Percentiles rank a stretch among this genome's conserved stretches.
Evolutionary conservation across 1,140 invertebrate genomes (phyloP).

Genomic region (Monochamus saltuarius): DNA sequence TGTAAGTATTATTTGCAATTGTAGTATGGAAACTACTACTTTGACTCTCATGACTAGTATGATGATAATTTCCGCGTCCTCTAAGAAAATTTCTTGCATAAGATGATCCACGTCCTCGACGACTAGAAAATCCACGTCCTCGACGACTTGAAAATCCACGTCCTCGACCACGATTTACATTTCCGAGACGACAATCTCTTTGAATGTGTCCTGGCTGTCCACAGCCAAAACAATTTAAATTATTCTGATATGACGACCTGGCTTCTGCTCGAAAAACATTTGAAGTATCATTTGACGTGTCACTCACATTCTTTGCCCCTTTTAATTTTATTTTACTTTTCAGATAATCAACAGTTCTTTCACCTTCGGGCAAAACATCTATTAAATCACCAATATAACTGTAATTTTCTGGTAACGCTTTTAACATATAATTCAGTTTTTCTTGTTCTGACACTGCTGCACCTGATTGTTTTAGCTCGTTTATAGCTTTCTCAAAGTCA

Average conservation of each 20-base stretch:
- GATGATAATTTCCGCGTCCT: constrained; percentile 1
- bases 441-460: constrained; percentile 38
- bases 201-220: constrained; percentile 28
- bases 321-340: constrained; percentile 50
- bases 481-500: constrained; percentile 43
- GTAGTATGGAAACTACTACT: constrained; percentile 7
- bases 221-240: constrained; percentile 28
- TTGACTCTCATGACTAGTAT: constrained; percentile 6
- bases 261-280: constrained; percentile 38
- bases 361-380: constrained; percentile 45
- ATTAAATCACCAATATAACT: constrained; percentile 47
- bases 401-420: constrained; percentile 35
- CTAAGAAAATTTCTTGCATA: constrained; percentile 19
- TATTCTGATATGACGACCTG: constrained; percentile 9
- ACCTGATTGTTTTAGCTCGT: constrained; percentile 40
- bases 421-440: constrained; percentile 49
- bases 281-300: constrained; percentile 39
- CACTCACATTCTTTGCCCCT: constrained; percentile 44
- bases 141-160: constrained; percentile 9
- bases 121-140: too few relatives aligned
- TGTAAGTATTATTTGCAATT: background rate
- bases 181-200: constrained; percentile 12
- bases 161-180: constrained; percentile 1
- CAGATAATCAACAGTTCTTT: constrained; percentile 51
- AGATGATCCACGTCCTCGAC: constrained; percentile 10